Base-by-base conservation (phyloP, 2,888 invertebrate genomes). In the Himalopsyche kuldschensis region DNA sequence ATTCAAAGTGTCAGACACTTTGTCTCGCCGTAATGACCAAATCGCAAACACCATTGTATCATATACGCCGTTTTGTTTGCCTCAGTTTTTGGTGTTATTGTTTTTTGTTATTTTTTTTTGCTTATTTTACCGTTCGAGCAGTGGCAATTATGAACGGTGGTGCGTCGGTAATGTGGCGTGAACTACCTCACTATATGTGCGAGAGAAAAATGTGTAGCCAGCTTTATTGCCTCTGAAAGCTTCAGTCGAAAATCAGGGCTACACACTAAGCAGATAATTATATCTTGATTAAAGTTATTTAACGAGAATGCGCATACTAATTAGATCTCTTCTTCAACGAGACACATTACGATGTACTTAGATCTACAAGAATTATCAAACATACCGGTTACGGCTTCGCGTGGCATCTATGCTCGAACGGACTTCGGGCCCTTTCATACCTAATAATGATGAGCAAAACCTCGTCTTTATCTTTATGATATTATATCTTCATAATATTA, bases 91-190 rank as follows among this genome's bases (percentile, higher is more conserved):
- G n/a, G 20, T 55, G 4, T 55, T 55, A 55, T 20, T 55, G n/a
- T 20, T 55, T 20, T 55, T 55, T 47, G 11, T 47, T n/a, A 8
- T 48, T 48, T 48, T 48, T 20, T 55, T 55, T 55, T 8, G 55
- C 1, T 55, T 55, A 24, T 75, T 69, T 69, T 69, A 20, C 41
- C 41, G 41, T 41, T 41, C 5, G 31, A 75, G 69, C 75, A 31
- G 55, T 41, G 79, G 78, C 63, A 84, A 84, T 84, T 84, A 82
- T 80, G 80, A 75, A 78, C 84, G 75, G 80, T 76, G 79, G 76
- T 80, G 79, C 79, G 75, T 35, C 63, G 81, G 76, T 82, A 84
- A 84, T 84, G 84, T 78, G 82, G 82, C 84, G 84, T 83, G 84
- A 84, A 84, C 84, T 82, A 82, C 82, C 84, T 82, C 84, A 79